A percentile compares a stretch with the other conserved stretches of the same genome.
phyloP scores from a whole-genome alignment of 2,113 vertebrate species.

The Melospiza melodia region DNA sequence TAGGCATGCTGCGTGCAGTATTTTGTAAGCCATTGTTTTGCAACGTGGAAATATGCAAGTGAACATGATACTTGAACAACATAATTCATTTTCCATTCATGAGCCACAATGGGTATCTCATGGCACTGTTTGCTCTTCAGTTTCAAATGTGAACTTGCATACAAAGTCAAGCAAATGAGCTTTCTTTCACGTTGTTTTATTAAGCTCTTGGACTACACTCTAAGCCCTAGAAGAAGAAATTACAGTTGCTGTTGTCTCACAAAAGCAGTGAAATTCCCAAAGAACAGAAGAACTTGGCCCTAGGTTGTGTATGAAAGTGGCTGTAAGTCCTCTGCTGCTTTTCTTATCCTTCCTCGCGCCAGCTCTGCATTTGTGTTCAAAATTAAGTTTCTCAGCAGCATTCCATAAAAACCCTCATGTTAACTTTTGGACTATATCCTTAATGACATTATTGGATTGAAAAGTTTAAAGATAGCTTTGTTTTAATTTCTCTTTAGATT shows the following conservation, averaged over 20 bases:
- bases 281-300: background rate
- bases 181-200: constrained; percentile 40
- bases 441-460: background rate
- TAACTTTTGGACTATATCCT: constrained; percentile 4
- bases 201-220: constrained; percentile 11
- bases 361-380: background rate
- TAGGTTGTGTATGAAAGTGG: background rate
- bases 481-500: constrained; percentile 43
- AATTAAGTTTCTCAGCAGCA: background rate
- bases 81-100: constrained; percentile 71
- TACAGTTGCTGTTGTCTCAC: constrained; percentile 19
- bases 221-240: constrained; percentile 34
- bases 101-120: constrained; percentile 65
- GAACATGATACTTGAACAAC: constrained; percentile 67
- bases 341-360: background rate
- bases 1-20: constrained; percentile 53
- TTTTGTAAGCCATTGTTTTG: constrained; percentile 72
- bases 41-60: constrained; percentile 68
- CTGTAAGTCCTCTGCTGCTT: background rate
- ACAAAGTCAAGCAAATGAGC: constrained; percentile 45
- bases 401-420: background rate
- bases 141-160: constrained; percentile 59
- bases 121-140: constrained; percentile 48
- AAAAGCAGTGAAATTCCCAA: constrained; percentile 34
- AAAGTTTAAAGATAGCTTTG: constrained; percentile 46